Base-by-base conservation (phyloP, 1,140 invertebrate genomes). In the Araneus ventricosus region DNA sequence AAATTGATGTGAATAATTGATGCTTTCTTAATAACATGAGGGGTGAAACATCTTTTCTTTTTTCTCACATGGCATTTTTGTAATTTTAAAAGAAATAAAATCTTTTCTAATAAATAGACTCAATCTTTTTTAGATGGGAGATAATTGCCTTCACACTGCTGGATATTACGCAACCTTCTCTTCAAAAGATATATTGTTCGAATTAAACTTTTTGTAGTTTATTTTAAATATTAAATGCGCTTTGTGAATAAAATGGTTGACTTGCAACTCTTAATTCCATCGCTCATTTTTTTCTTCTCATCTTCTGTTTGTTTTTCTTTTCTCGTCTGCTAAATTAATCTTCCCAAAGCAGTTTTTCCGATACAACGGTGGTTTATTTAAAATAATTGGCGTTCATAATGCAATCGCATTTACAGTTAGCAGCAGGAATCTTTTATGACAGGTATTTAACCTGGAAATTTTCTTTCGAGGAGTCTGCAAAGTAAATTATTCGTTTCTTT, bases 331-430 rank as follows among this genome's bases (percentile, higher is more conserved):
- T 34, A 45, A 67, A 88, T 88, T 88, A 87, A 87, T 87, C 63
- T 88, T 57, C 41, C 52, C 84, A 34, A 61, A 57, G 57, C 24
- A 75, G 39, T 75, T 70, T 70, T 70, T 52, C 87, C 63, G 61
- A 52, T 75, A 52, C 63, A 88, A 45, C 7, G 52, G 41, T 45
- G 82, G 39, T 84, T 84, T 52, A 52, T 84, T 84, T 84, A 84
- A 27, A 88, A 75, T 88, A 88, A 88, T 88, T 88, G 87, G 87
- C 63, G 39, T 75, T 88, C 34, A 75, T 88, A 30, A 75, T 10
- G 34, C 41, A 57, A 88, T 88, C 59, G 34, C 63, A 75, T 61
- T 87, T 87, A n/a, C 45, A 84, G 45, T 52, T 84, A 57, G 39
- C n/a, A 57, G 27, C 34, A 14, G 52, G 63, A 61, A 61, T 59